Percentiles rank a stretch among this genome's conserved stretches.
These are phyloP conservation scores for Caenorhabditis parvicauda DNA, from an alignment of 2,888 invertebrate genomes.

Conservation along the genomic window DNA sequence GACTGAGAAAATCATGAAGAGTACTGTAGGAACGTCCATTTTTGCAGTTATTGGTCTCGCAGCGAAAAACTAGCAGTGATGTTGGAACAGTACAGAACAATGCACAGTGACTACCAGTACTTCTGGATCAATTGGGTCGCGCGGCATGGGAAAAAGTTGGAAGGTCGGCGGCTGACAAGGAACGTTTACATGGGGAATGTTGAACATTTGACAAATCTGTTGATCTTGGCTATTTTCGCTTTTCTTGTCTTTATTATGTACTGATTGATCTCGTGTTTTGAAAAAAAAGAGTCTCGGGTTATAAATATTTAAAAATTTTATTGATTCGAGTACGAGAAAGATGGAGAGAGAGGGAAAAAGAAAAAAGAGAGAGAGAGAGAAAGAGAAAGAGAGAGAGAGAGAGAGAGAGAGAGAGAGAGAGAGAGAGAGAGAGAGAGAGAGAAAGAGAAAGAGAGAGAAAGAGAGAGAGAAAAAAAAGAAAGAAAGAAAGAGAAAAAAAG, in stretches of 20 bases:
- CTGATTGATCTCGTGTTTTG: no score
- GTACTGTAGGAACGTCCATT: background rate
- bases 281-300: no score
- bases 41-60: conserved; percentile 30
- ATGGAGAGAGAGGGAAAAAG: no score
- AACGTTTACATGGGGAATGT: conserved; percentile 32
- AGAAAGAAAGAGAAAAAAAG: conserved; percentile 5
- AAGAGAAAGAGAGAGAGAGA: background rate
- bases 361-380: background rate
- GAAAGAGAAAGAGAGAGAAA: conserved; percentile 3
- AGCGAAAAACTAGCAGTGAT: conserved; percentile 33
- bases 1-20: background rate
- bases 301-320: no score
- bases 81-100: conserved; percentile 35
- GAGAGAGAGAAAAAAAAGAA: conserved; percentile 4
- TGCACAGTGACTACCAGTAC: conserved; percentile 35
- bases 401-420: conserved; percentile 5
- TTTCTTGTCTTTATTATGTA: conserved; percentile 1
- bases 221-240: background rate
- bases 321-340: no score
- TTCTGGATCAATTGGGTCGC: conserved; percentile 52
- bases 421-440: conserved; percentile 3
- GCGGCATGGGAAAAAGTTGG: conserved; percentile 38
- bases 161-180: conserved; percentile 18
- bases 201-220: conserved; percentile 17